Conservation (phyloP, 1,140 invertebrate species). For the Nasonia vitripennis region DNA sequence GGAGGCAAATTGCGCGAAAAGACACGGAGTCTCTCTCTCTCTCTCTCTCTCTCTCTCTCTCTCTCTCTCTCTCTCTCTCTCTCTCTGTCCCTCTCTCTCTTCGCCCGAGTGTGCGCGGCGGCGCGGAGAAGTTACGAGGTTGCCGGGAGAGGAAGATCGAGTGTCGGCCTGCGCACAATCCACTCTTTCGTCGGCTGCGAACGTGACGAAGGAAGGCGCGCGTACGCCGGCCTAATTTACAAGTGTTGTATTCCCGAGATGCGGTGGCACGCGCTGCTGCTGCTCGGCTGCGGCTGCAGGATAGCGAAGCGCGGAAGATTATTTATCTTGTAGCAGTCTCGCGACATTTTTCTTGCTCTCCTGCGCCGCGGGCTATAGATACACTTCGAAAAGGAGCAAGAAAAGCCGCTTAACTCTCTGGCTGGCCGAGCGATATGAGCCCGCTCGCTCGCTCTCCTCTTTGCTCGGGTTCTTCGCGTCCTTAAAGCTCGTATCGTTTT, state of each 20-base stretch:
- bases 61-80: too few relatives aligned
- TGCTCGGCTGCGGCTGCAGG: background rate
- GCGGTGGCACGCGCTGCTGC: background rate
- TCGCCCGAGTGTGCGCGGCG: too few relatives aligned
- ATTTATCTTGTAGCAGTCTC: slow-evolving; percentile 57
- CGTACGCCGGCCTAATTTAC: slow-evolving; percentile 39
- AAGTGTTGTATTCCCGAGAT: slow-evolving; percentile 1
- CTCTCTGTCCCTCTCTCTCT: too few relatives aligned
- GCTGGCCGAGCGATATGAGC: background rate
- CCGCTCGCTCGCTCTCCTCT: background rate
- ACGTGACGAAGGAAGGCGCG: slow-evolving; percentile 16
- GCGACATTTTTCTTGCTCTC: background rate
- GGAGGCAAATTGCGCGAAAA: slow-evolving; percentile 33
- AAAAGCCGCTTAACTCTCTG: background rate
- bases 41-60: too few relatives aligned
- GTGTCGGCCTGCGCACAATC: slow-evolving; percentile 34
- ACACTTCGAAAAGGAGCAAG: background rate
- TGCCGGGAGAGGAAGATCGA: slow-evolving; percentile 21
- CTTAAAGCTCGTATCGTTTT: slow-evolving; percentile 26
- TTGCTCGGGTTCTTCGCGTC: background rate
- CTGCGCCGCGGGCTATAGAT: background rate
- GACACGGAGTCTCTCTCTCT: too few relatives aligned
- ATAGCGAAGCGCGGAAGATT: slow-evolving; percentile 58
- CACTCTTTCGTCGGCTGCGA: slow-evolving; percentile 34
- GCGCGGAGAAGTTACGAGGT: background rate